These are phyloP conservation scores for Nomada hirtipes DNA, from an alignment of 2,888 invertebrate genomes.

Conservation along the genomic window DNA sequence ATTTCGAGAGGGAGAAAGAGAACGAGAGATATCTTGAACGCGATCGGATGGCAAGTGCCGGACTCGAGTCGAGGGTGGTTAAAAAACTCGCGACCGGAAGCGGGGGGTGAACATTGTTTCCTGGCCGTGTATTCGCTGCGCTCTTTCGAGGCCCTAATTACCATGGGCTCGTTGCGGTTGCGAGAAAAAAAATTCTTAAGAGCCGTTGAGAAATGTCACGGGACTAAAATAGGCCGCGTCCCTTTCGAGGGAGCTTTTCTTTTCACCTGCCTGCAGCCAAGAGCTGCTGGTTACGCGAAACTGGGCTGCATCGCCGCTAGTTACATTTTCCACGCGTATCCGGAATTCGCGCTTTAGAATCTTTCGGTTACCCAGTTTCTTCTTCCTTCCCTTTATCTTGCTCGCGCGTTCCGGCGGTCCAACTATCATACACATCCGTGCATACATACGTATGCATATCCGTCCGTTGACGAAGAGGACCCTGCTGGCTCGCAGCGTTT, in stretches of 20 bases:
- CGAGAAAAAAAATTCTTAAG: slow-evolving; percentile 62
- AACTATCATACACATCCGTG: no score
- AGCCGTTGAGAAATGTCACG: slow-evolving; percentile 66
- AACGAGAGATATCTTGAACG: background rate
- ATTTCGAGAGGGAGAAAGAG: background rate
- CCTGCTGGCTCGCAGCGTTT: no score
- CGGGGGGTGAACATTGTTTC: slow-evolving; percentile 63
- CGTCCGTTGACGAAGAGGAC: background rate
- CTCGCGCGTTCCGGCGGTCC: background rate
- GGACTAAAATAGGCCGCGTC: slow-evolving; percentile 71
- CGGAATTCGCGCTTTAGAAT: slow-evolving; percentile 28
- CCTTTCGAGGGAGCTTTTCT: slow-evolving; percentile 58
- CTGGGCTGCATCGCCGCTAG: slow-evolving; percentile 41
- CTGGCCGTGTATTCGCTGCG: slow-evolving; percentile 49
- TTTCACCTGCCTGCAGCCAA: slow-evolving; percentile 62
- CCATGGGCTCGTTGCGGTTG: slow-evolving; percentile 55
- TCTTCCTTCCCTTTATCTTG: background rate
- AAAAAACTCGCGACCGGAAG: slow-evolving; percentile 38
- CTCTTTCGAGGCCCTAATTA: slow-evolving; percentile 65
- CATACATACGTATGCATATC: background rate
- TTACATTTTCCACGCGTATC: slow-evolving; percentile 46
- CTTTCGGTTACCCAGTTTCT: slow-evolving; percentile 37
- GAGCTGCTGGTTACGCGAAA: slow-evolving; percentile 41
- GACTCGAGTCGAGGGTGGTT: slow-evolving; percentile 12
- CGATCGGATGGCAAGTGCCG: background rate